Evolutionary conservation across 2,888 invertebrate genomes (phyloP).

Genomic region (Drosophila paramelanica): DNA sequence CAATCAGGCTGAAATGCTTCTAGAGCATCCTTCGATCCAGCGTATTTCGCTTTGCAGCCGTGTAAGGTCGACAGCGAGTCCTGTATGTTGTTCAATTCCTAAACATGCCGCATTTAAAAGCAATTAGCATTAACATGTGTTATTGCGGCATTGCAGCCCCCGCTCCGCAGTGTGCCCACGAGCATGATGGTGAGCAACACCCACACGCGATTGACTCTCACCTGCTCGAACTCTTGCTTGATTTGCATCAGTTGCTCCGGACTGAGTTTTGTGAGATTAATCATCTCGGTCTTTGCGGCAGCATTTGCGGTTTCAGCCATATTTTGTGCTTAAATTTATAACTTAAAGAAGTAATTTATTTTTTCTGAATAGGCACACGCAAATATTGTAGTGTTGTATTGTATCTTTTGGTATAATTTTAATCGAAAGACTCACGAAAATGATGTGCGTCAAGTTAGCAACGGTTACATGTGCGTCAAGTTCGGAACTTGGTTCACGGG

Average conservation of each 20-base stretch:
- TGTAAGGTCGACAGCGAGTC: constrained; percentile 95
- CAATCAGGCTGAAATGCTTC: constrained; percentile 91
- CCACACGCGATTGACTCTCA: constrained; percentile 81
- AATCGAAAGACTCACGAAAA: constrained; percentile 11
- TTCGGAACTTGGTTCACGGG: too few relatives aligned
- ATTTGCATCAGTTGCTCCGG: constrained; percentile 92
- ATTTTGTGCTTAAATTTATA: constrained; percentile 54
- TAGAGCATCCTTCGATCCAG: constrained; percentile 93
- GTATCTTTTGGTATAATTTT: constrained; percentile 5
- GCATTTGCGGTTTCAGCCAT: constrained; percentile 61
- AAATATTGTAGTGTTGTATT: constrained; percentile 32
- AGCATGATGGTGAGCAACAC: constrained; percentile 31
- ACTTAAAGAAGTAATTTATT: constrained; percentile 58
- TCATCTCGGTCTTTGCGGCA: constrained; percentile 89
- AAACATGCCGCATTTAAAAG: constrained; percentile 26
- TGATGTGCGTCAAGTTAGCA: neutral
- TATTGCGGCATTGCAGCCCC: constrained; percentile 17
- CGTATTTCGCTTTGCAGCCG: constrained; percentile 95
- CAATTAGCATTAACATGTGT: constrained; percentile 51
- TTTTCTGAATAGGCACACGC: constrained; percentile 46
- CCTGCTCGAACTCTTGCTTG: constrained; percentile 95
- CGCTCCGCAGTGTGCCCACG: neutral
- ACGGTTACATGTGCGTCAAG: too few relatives aligned
- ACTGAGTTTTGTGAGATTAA: constrained; percentile 92
- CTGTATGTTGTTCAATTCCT: constrained; percentile 95